Base-by-base conservation (phyloP, 2,797 vertebrate species). In the Sebastes flavidus region DNA sequence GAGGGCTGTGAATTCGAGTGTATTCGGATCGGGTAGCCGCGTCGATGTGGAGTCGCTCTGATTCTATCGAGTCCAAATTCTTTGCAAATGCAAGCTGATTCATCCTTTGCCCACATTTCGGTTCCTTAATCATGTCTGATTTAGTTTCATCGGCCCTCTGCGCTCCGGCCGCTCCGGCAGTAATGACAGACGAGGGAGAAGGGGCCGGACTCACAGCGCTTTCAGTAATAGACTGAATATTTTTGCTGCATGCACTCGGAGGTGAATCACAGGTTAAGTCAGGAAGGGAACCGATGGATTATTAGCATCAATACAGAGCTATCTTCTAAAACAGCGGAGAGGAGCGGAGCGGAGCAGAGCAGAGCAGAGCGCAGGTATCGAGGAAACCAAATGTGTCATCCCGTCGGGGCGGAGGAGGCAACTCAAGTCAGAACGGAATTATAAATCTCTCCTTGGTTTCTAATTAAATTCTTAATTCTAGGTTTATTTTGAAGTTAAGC, bases 181-280 rank as follows among this genome's bases (percentile, higher is more conserved):
- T 90, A 87, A 89, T 91, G 72, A 78, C 65, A 59, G 84, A 49
- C 32, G n/a, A 42, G 74, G 58, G 49, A 65, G 61, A 68, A 52
- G 54, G 27, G 38, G 65, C 36, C 22, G 46, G 76, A 67, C 85
- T 82, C 80, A 38, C 34, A 12, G 55, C 11, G 30, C 80, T 86
- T 80, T 83, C 77, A 70, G 70, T 84, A 90, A 90, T 88, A 75
- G 83, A 56, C 18, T 25, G 58, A 85, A 86, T 86, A 88, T 86
- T 77, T 60, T 71, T 77, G 72, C 76, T 71, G 80, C 75, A 52
- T 74, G 72, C 25, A 7, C 74, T 72, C 56, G 1, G 49, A 42
- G 54, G 30, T 30, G 66, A 80, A 82, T 60, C 58, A 1, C 38
- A 74, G 71, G 88, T 87, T 73, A 82, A 83, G 74, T 84, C 81